Percentiles rank a stretch among this genome's conserved stretches.
Evolutionary conservation across 2,113 vertebrate genomes (phyloP).

Genomic region (Edolisoma coerulescens): DNA sequence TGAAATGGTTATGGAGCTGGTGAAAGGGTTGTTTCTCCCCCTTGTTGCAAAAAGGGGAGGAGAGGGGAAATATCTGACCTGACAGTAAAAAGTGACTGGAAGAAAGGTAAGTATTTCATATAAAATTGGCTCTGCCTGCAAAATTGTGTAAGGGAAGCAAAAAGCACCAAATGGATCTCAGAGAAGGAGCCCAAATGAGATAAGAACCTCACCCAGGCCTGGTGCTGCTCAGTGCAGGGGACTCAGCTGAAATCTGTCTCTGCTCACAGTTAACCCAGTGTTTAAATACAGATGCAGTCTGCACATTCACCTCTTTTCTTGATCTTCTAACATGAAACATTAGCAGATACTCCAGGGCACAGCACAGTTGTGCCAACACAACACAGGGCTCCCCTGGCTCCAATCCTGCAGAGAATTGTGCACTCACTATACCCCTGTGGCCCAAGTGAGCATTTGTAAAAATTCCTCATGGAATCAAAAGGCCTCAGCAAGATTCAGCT

Average conservation of each 20-base stretch:
- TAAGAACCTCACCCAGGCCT: background rate
- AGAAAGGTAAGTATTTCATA: background rate
- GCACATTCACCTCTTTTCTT: background rate
- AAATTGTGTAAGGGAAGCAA: background rate
- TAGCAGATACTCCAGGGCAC: background rate
- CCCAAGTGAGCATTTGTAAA: background rate
- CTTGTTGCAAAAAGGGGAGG: background rate
- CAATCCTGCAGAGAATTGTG: background rate
- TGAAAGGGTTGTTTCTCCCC: background rate
- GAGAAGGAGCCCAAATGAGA: background rate
- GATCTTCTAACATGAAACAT: background rate
- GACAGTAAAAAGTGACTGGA: background rate
- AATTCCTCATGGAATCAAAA: background rate
- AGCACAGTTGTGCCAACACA: background rate
- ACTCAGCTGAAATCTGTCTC: background rate
- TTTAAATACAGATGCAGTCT: background rate
- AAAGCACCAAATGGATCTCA: background rate
- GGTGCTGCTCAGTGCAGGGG: background rate
- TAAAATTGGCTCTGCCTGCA: background rate
- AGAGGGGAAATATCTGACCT: background rate
- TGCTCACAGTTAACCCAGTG: background rate
- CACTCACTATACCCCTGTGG: background rate
- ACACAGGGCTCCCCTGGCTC: background rate
- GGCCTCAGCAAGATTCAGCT: background rate
- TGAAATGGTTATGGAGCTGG: slow-evolving; percentile 68